Conservation (phyloP, 2,888 invertebrate species). For the Drosophila cognata region DNA sequence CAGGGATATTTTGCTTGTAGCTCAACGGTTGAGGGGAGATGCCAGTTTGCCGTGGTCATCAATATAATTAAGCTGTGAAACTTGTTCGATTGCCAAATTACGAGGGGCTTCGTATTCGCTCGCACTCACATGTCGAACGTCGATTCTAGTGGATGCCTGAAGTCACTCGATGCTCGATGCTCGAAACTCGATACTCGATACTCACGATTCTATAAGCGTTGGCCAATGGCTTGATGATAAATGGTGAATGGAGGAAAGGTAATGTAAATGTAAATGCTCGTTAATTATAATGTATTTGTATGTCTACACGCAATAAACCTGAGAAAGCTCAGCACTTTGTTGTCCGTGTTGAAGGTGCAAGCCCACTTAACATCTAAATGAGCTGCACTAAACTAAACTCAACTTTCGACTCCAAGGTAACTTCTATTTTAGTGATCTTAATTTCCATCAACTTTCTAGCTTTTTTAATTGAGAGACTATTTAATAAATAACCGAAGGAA, state of each 20-base stretch:
- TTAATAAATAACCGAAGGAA: not conserved
- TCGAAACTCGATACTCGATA: not conserved
- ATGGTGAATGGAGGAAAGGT: slow-evolving; percentile 23
- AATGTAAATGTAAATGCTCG: slow-evolving; percentile 26
- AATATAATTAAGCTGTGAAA: slow-evolving; percentile 34
- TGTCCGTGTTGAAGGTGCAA: not conserved
- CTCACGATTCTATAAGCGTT: slow-evolving; percentile 37
- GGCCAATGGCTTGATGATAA: slow-evolving; percentile 50
- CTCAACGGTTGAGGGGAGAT: not conserved
- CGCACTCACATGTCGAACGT: slow-evolving; percentile 1
- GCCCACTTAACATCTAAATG: not conserved
- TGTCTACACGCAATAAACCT: slow-evolving; percentile 1
- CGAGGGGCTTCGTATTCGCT: slow-evolving; percentile 4
- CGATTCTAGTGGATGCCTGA: slow-evolving; percentile 4
- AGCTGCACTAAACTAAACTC: not conserved
- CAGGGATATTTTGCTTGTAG: not conserved
- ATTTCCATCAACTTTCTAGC: not conserved
- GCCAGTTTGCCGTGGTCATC: slow-evolving; percentile 1
- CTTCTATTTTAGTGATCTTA: not conserved
- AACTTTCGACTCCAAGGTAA: not conserved
- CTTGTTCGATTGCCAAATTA: slow-evolving; percentile 34
- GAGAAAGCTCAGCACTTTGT: not conserved
- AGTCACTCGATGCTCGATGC: slow-evolving; percentile 1
- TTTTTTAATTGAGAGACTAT: not conserved
- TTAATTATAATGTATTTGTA: slow-evolving; percentile 21